These are phyloP conservation scores for Drosophila recens DNA, from an alignment of 2,888 invertebrate genomes.

Conservation along the genomic window DNA sequence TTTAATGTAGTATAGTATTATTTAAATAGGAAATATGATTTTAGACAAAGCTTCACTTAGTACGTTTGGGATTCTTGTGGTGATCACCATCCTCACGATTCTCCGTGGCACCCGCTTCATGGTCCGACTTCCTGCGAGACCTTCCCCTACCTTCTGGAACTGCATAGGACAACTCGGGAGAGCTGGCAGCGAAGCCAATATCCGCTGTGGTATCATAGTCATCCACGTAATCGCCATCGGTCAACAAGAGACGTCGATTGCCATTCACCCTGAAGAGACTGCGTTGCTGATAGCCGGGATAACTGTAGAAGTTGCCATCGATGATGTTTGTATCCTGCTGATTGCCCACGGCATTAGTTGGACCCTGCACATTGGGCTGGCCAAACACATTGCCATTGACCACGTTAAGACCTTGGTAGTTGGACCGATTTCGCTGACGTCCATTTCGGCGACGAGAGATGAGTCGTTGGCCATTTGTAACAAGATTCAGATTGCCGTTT, in stretches of 20 bases:
- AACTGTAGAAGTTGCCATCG: conserved; percentile 66
- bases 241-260: conserved; percentile 49
- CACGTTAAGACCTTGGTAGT: conserved; percentile 72
- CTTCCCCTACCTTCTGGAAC: conserved; percentile 40
- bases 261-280: conserved; percentile 44
- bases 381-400: conserved; percentile 67
- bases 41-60: conserved; percentile 9
- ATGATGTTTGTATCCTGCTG: conserved; percentile 74
- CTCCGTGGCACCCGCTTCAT: conserved; percentile 40
- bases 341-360: conserved; percentile 53
- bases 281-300: conserved; percentile 27
- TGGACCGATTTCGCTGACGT: conserved; percentile 45
- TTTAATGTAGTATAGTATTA: conserved; percentile 24
- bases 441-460: conserved; percentile 34
- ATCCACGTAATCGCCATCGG: conserved; percentile 61
- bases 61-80: conserved; percentile 65
- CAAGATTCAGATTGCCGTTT: conserved; percentile 13
- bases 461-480: neutral
- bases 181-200: conserved; percentile 53
- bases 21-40: neutral
- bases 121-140: conserved; percentile 32
- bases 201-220: conserved; percentile 40
- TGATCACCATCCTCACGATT: conserved; percentile 71
- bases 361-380: conserved; percentile 59
- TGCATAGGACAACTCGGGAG: conserved; percentile 57